Conservation (phyloP, 1,140 invertebrate genomes). For the Protaetia brevitarsis region DNA sequence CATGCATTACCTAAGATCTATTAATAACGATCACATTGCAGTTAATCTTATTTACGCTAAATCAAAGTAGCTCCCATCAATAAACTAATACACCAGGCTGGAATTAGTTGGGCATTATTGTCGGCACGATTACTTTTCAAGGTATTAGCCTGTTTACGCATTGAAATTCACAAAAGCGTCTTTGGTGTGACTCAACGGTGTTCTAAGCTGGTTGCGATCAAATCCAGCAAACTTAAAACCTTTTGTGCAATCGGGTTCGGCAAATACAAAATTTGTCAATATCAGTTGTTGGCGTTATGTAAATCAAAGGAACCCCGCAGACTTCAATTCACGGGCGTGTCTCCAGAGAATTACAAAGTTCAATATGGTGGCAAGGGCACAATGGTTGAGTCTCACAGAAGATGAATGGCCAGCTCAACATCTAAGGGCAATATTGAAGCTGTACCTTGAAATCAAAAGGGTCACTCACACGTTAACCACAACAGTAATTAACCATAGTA, state of each 20-base stretch:
- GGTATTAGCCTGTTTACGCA: neutral
- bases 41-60: slow-evolving; percentile 39
- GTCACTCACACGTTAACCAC: too few species aligned
- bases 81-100: slow-evolving; percentile 38
- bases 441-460: too few species aligned
- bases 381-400: too few species aligned
- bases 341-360: too few species aligned
- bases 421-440: too few species aligned
- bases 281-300: neutral
- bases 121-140: slow-evolving; percentile 33
- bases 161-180: neutral
- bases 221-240: neutral
- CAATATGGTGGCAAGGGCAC: too few species aligned
- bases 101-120: slow-evolving; percentile 43
- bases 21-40: slow-evolving; percentile 6
- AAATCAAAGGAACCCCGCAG: neutral
- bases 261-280: neutral
- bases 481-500: too few species aligned
- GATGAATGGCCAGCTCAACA: too few species aligned
- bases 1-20: slow-evolving; percentile 42
- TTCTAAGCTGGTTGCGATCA: neutral
- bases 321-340: neutral
- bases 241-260: neutral
- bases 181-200: neutral
- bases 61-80: slow-evolving; percentile 46